Conservation (phyloP, 2,113 vertebrate genomes). For the Campylomormyrus tamandua region DNA sequence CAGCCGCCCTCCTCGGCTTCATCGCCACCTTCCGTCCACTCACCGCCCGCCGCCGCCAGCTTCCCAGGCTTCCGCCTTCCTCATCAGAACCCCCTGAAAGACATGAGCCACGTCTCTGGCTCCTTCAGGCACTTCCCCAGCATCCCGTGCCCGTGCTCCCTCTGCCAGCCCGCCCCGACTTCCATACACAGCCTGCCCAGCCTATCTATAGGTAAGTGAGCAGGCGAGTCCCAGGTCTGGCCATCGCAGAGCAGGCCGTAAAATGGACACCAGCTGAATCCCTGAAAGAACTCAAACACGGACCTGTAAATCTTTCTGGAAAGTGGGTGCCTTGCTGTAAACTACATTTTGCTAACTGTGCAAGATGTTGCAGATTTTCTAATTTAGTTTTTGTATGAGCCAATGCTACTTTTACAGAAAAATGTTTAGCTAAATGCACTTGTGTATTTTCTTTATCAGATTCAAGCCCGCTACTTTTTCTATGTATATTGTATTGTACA, state of each 20-base stretch:
- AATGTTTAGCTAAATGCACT: slow-evolving; percentile 11
- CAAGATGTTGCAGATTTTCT: slow-evolving; percentile 46
- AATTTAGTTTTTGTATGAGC: slow-evolving; percentile 36
- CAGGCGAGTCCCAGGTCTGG: slow-evolving; percentile 22
- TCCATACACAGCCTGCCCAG: slow-evolving; percentile 56
- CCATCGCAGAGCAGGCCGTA: slow-evolving; percentile 12
- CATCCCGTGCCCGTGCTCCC: slow-evolving; percentile 63
- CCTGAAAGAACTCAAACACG: not conserved
- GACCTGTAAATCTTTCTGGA: not conserved
- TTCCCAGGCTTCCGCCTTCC: slow-evolving; percentile 58
- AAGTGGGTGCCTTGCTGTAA: not conserved
- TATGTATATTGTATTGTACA: not conserved
- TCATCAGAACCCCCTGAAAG: slow-evolving; percentile 55
- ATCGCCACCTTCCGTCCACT: slow-evolving; percentile 38
- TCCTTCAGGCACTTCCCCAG: slow-evolving; percentile 64
- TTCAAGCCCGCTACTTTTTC: not conserved
- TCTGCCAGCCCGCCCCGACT: slow-evolving; percentile 57
- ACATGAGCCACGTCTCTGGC: slow-evolving; percentile 54
- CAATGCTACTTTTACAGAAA: slow-evolving; percentile 47
- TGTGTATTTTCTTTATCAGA: not conserved
- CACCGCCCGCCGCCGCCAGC: slow-evolving; percentile 46
- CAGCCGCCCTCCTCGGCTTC: slow-evolving; percentile 40
- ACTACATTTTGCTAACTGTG: slow-evolving; percentile 17
- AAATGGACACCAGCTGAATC: slow-evolving; percentile 4
- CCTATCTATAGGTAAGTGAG: slow-evolving; percentile 62